phyloP scores from a whole-genome alignment of 1,140 invertebrate genomes.

The Doryteuthis pealeii region DNA sequence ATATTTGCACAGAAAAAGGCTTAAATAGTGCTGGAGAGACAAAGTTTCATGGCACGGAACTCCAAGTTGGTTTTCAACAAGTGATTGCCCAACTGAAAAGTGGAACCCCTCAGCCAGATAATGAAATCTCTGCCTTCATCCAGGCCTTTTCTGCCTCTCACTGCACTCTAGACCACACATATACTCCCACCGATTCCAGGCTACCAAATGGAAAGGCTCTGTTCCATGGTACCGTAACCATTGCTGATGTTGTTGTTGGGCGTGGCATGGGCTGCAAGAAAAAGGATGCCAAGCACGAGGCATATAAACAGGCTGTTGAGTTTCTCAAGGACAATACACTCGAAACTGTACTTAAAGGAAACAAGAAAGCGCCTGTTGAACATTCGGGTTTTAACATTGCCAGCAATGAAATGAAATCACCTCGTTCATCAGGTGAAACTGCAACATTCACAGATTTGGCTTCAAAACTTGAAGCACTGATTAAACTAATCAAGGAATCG shows the following conservation, averaged over 20 bases:
- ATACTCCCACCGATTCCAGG: constrained; percentile 24
- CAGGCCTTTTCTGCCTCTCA: constrained; percentile 34
- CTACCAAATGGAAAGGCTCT: constrained; percentile 28
- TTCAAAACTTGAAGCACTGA: constrained; percentile 27
- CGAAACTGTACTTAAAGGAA: constrained; percentile 25
- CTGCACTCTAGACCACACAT: constrained; percentile 32
- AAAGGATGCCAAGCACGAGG: constrained; percentile 31
- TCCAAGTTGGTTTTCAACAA: not conserved
- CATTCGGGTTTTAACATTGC: not conserved
- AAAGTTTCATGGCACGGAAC: not conserved
- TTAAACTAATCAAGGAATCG: constrained; percentile 24
- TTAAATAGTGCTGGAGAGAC: not conserved
- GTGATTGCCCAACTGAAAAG: constrained; percentile 6
- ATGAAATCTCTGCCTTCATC: constrained; percentile 32
- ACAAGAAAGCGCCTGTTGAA: constrained; percentile 27
- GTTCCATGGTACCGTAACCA: constrained; percentile 22
- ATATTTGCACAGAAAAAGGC: constrained; percentile 6
- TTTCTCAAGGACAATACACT: constrained; percentile 25
- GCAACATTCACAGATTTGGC: constrained; percentile 11
- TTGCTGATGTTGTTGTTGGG: constrained; percentile 26
- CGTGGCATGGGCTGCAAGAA: constrained; percentile 25
- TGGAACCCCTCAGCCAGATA: constrained; percentile 21
- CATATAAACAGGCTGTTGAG: constrained; percentile 33
- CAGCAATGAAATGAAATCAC: not conserved
- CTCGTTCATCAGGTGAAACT: constrained; percentile 17